Evolutionary conservation across 2,797 vertebrate species (phyloP).

Genomic region (Coracias cyanogaster): DNA sequence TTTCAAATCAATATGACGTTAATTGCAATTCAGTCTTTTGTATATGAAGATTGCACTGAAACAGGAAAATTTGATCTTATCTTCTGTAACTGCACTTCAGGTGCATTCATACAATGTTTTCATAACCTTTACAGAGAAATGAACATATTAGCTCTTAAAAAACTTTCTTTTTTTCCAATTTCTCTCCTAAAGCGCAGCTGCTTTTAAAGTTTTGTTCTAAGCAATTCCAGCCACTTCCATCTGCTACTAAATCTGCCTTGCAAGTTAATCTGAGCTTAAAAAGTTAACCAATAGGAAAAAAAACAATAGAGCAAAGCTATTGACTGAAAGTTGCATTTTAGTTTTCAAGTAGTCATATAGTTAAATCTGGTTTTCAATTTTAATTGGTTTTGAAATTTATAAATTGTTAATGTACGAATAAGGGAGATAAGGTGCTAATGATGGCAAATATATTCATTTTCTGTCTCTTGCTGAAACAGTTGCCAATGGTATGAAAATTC

Average conservation of each 20-base stretch:
- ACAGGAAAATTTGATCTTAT: neutral
- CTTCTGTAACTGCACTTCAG: neutral
- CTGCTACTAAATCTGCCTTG: neutral
- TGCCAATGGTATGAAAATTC: neutral
- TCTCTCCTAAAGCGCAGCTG: neutral
- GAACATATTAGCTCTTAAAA: neutral
- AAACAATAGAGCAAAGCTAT: neutral
- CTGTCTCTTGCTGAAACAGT: neutral
- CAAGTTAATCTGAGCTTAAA: neutral
- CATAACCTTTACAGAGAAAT: neutral
- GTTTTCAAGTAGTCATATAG: neutral
- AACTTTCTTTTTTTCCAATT: neutral
- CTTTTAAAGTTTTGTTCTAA: neutral
- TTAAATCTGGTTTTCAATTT: neutral
- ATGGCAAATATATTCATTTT: neutral
- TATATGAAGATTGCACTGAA: neutral
- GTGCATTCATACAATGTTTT: neutral
- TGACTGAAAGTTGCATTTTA: neutral
- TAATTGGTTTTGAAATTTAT: neutral
- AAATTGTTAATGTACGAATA: neutral
- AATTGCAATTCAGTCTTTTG: neutral
- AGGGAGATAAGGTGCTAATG: neutral
- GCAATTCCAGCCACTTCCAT: neutral
- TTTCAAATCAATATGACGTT: neutral
- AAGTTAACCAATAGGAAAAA: neutral